Conservation (phyloP, 2,797 vertebrate species). For the Leptatherina wallacei region DNA sequence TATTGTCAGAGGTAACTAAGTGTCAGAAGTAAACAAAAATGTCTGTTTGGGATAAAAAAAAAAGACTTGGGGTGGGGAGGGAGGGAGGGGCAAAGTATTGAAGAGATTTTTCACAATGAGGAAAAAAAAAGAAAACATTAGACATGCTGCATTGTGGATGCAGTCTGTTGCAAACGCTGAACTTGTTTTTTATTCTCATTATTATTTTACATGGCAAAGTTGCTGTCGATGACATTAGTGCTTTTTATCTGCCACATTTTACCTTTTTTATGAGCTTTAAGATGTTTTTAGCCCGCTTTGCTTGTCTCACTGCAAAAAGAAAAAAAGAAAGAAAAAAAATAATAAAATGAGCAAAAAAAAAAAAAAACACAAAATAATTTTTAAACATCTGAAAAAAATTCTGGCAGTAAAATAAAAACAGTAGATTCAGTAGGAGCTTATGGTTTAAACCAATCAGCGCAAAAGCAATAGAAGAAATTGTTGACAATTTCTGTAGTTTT, state of each 20-base stretch:
- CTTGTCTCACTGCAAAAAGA: constrained; percentile 95
- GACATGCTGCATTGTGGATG: constrained; percentile 89
- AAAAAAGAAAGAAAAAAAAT: constrained; percentile 61
- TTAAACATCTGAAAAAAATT: constrained; percentile 56
- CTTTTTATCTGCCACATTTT: constrained; percentile 97
- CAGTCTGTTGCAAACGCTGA: constrained; percentile 91
- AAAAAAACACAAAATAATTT: background rate
- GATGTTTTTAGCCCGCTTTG: constrained; percentile 97
- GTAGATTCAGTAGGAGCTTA: constrained; percentile 93
- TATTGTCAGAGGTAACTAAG: constrained; percentile 89
- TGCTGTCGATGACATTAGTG: constrained; percentile 92
- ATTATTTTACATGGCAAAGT: constrained; percentile 89
- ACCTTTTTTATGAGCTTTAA: constrained; percentile 99
- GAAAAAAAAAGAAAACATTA: constrained; percentile 77
- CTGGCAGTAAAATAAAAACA: constrained; percentile 76
- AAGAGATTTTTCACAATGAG: constrained; percentile 91
- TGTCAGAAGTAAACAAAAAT: constrained; percentile 89
- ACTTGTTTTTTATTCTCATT: constrained; percentile 78
- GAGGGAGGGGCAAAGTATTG: constrained; percentile 78
- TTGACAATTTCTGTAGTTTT: constrained; percentile 99
- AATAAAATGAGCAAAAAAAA: constrained; percentile 81
- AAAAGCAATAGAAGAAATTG: constrained; percentile 99
- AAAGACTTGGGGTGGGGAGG: constrained; percentile 65
- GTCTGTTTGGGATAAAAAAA: constrained; percentile 83
- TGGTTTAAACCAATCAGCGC: constrained; percentile 88